phyloP scores from a whole-genome alignment of 64 coral and sea anemone species.

The Stylophora pistillata region DNA sequence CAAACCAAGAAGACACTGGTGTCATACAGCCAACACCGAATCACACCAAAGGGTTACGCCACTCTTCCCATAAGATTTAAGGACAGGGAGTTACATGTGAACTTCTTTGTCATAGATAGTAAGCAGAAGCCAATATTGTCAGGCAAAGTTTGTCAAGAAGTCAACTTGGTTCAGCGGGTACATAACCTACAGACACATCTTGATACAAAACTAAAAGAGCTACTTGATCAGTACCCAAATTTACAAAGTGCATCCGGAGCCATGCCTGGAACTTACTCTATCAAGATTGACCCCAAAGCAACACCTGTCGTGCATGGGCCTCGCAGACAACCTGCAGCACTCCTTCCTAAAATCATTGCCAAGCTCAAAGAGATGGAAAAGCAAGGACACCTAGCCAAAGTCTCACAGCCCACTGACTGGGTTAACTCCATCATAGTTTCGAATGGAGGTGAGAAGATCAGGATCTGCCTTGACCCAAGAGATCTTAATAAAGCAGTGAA shows the following conservation, averaged over 20 bases:
- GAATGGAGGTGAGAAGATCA: constrained; percentile 16
- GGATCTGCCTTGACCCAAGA: constrained; percentile 23
- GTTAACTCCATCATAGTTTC: constrained; percentile 14
- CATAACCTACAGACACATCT: neutral
- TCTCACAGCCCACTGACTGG: constrained; percentile 10
- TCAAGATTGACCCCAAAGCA: no score
- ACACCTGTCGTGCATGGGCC: no score
- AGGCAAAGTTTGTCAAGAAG: no score
- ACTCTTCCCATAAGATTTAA: neutral
- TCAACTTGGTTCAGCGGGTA: constrained; percentile 32
- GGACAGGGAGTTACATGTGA: neutral
- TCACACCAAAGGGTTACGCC: constrained; percentile 4
- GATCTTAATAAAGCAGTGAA: constrained; percentile 37
- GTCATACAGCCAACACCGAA: constrained; percentile 54
- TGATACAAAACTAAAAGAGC: neutral
- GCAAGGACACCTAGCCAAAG: no score
- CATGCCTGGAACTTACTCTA: no score
- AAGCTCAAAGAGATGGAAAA: no score
- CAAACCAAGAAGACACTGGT: no score
- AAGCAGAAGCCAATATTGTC: no score
- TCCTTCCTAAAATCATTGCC: no score
- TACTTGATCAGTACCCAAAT: no score
- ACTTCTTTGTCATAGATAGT: constrained; percentile 54
- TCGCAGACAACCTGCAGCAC: no score
- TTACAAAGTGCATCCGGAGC: no score